phyloP scores from a whole-genome alignment of 2,113 vertebrate species.

The Leptocoma aspasia region DNA sequence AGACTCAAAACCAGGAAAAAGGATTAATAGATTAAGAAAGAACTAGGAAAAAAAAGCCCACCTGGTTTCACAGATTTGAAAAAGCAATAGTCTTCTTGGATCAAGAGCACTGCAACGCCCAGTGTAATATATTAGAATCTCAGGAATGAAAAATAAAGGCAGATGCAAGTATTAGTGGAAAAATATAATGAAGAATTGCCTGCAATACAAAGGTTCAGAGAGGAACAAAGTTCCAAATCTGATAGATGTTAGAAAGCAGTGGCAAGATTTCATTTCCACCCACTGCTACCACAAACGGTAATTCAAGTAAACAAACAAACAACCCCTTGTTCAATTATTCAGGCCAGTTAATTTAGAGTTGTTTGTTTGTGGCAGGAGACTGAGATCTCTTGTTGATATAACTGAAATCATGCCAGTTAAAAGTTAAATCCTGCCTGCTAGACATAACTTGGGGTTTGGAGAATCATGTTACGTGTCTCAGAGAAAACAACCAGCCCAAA shows the following conservation, averaged over 20 bases:
- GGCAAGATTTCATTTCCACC: slow-evolving; percentile 26
- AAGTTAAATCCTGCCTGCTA: slow-evolving; percentile 40
- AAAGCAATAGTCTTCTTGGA: neutral
- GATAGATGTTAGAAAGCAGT: neutral
- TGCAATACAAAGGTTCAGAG: neutral
- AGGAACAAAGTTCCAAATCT: neutral
- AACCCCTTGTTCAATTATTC: slow-evolving; percentile 37
- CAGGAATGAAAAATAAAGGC: neutral
- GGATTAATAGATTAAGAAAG: neutral
- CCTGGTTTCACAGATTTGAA: neutral
- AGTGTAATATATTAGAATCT: neutral
- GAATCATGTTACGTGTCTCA: neutral
- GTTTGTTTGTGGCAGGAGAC: slow-evolving; percentile 49
- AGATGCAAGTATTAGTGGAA: neutral
- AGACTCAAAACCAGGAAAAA: neutral
- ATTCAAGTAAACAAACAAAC: slow-evolving; percentile 60
- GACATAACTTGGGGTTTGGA: neutral
- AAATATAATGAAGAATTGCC: neutral
- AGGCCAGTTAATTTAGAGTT: slow-evolving; percentile 40
- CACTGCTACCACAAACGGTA: slow-evolving; percentile 55
- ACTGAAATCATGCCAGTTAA: slow-evolving; percentile 30
- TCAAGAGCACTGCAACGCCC: neutral
- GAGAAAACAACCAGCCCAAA: neutral
- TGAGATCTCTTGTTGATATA: slow-evolving; percentile 37
- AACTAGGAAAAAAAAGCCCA: neutral